These are phyloP conservation scores for Theocolax elegans DNA, from an alignment of 1,140 invertebrate species.

Conservation along the genomic window DNA sequence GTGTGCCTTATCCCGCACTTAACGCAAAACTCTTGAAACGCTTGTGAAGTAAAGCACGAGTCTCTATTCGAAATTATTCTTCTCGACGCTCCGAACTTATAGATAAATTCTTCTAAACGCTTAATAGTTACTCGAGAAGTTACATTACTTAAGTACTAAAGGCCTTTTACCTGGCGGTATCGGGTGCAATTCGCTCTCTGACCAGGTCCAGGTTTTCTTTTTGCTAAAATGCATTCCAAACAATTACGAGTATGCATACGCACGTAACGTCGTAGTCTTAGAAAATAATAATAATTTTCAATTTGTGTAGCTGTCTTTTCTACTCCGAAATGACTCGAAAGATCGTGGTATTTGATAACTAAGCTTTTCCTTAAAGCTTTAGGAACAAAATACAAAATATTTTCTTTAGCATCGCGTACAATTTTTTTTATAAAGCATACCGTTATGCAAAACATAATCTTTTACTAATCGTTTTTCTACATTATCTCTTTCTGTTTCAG, in stretches of 20 bases:
- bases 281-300: slow-evolving; percentile 35
- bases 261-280: slow-evolving; percentile 21
- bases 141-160: slow-evolving; percentile 10
- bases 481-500: neutral
- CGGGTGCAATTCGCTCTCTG: slow-evolving; percentile 42
- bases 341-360: no score
- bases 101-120: neutral
- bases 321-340: no score
- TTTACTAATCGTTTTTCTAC: slow-evolving; percentile 17
- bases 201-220: no score
- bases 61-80: neutral
- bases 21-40: neutral
- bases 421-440: slow-evolving; percentile 4
- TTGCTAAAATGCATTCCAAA: slow-evolving; percentile 8
- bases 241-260: slow-evolving; percentile 7
- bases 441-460: slow-evolving; percentile 22
- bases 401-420: neutral
- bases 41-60: neutral
- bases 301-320: slow-evolving; percentile 28
- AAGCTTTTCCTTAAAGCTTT: no score
- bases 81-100: neutral
- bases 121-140: neutral
- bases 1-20: slow-evolving; percentile 7
- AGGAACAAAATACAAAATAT: no score
- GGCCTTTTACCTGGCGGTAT: slow-evolving; percentile 40